Base-by-base conservation (phyloP, 2,797 vertebrate species). In the Cuniculus paca region DNA sequence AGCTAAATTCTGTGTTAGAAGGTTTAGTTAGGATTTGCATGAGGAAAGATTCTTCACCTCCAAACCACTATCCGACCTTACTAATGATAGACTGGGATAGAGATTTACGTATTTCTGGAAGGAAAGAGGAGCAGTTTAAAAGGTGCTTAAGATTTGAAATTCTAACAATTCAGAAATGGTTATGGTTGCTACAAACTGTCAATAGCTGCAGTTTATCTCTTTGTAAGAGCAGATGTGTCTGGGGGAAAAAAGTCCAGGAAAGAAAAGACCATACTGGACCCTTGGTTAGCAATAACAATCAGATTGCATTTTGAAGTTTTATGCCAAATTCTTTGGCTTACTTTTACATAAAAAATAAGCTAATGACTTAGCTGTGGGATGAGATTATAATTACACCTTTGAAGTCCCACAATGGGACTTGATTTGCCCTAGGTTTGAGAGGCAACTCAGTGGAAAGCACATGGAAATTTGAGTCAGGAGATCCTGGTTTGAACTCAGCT, bases 1-100 rank as follows among this genome's bases (percentile, higher is more conserved):
- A 97, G 88, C 95, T 95, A 77, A 90, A 96, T 91, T 97, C 97
- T 91, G 45, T 88, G 83, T 95, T 97, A 28, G 78, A 63, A 77
- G 93, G 88, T 96, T 95, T 92, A 86, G 78, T 92, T 91, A 84
- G 88, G 92, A 96, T 95, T 96, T 94, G 61, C 61, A 92, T 58
- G 78, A 96, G 68, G 74, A 63, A 70, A 79, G 78, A 93, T 77
- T 88, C 84, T 88, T 95, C 85, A 68, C 42, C 58, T 78, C 31
- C 22, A 90, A 96, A 91, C 34, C 77, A 93, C 48, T 24, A 48
- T 63, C 70, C 54, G n/a, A 74, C 39, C 61, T 52, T 74, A 61
- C 75, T 83, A 86, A 65, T n/a, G 65, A 90, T 2, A 96, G 77
- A 80, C 68, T 89, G 1, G 61, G 48, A 48, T 65, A 92, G 84